A percentile compares a stretch with the other conserved stretches of the same genome.
phyloP scores from a whole-genome alignment of 1,140 invertebrate genomes.

The Brachionus koreanus region DNA sequence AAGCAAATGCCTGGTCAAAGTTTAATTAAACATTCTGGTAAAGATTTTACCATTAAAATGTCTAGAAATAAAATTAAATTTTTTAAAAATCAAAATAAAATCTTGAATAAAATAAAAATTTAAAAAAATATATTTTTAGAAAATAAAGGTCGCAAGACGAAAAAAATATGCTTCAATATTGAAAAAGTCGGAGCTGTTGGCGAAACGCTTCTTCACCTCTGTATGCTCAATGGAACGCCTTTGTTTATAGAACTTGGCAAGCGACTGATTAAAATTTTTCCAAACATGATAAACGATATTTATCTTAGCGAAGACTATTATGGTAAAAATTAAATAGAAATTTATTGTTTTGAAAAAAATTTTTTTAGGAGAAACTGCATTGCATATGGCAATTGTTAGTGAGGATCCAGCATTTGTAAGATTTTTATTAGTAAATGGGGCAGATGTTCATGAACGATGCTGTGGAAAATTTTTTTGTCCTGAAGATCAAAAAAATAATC shows the following conservation, averaged over 20 bases:
- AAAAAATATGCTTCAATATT: constrained; percentile 82
- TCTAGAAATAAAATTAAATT: no score
- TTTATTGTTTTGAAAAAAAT: background rate
- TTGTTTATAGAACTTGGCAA: constrained; percentile 88
- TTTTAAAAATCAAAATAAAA: no score
- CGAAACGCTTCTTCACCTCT: constrained; percentile 87
- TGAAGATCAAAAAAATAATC: constrained; percentile 88
- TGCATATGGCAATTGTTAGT: constrained; percentile 96
- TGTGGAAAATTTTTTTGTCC: constrained; percentile 80
- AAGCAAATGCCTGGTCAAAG: background rate
- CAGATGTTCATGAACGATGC: constrained; percentile 81
- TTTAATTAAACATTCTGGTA: constrained; percentile 12
- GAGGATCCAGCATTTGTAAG: constrained; percentile 96
- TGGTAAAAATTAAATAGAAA: constrained; percentile 53
- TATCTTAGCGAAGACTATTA: constrained; percentile 96
- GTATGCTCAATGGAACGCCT: constrained; percentile 81
- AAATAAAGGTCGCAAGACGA: constrained; percentile 8
- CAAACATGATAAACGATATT: constrained; percentile 89
- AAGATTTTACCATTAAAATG: background rate
- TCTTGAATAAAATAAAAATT: background rate
- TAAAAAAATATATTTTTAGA: background rate
- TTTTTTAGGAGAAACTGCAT: constrained; percentile 51
- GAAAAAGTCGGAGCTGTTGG: constrained; percentile 88
- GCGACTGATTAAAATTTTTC: constrained; percentile 80
- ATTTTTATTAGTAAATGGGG: constrained; percentile 83